Base-by-base conservation (phyloP, 2,888 invertebrate genomes). In the Lasioglossum morio region DNA sequence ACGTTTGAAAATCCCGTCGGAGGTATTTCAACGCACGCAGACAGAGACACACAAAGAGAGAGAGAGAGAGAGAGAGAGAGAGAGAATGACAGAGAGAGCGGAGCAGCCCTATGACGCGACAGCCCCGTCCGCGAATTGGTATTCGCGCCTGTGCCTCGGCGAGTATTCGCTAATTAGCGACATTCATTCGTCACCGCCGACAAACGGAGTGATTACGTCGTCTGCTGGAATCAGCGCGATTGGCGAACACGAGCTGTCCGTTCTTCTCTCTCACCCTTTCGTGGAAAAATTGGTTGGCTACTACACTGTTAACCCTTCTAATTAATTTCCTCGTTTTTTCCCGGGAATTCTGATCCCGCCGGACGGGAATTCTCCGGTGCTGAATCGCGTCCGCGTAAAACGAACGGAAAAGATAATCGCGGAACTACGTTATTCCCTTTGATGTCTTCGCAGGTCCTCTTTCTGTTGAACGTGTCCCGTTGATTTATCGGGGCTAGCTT, bases 161-260 rank as follows among this genome's bases (percentile, higher is more conserved):
- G 79, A 87, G 87, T 76, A 81, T 90, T 91, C 92, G 93, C 93
- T 94, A 94, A 94, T 94, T 94, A 93, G 92, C 93, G 92, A 92
- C 92, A 92, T 93, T 93, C 92, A 93, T 94, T 93, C 92, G 90
- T 93, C 92, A 92, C 89, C 84, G 88, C 90, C 91, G 92, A 92
- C 93, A 92, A 91, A 92, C 87, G 91, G 91, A 92, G 92, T 93
- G 93, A 94, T 94, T 92, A 93, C 92, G 90, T 92, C 87, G 91
- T 89, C 88, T 89, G 89, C 88, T 87, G 73, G 77, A 87, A 83
- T 86, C 84, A 79, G 81, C 82, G 77, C 86, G 82, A 88, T 90
- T 86, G 80, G 75, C 16, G 46, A 53, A 53, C 53, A n/a, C 73
- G 72, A 81, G 78, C 82, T 82, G 78, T 76, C 80, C 82, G 82